Base-by-base conservation (phyloP, 2,113 vertebrate species). In the Alectura lathami region DNA sequence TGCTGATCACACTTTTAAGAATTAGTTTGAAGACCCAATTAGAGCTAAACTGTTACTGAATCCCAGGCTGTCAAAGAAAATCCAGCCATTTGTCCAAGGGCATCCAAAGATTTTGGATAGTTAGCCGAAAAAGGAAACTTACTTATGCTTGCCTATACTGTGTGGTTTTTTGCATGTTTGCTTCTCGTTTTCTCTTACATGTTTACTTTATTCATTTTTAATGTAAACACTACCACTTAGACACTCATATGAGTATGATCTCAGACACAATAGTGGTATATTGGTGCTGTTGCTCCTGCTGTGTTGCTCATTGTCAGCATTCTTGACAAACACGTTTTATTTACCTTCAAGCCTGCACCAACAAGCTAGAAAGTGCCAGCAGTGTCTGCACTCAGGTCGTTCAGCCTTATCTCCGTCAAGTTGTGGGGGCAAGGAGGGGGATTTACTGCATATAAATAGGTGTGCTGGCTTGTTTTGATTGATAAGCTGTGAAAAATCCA, bases 1-100 rank as follows among this genome's bases (percentile, higher is more conserved):
- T 66, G 59, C 50, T 87, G 75, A 45, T 17, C 59, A 88, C 47
- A 67, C 23, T 70, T 86, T 54, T 40, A 80, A 91, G 78, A 94
- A 93, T 77, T 93, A 91, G 87, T 94, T 88, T 91, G 78, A 69
- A 83, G 32, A 13, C 26, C 54, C 10, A 89, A 18, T 91, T 91
- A 91, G 32, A 89, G n/a, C 66, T 70, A 80, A 91, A 69, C 34
- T 85, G 62, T 70, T 79, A 45, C 69, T 70, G 72, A 45, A 36
- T 81, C 34, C 42, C 47, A 88, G 38, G 5, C 47, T 75, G 47
- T 0, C 0, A 63, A 86, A 88, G 27, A 83, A 88, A 74, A 91
- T 38, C 18, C 53, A 79, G 32, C 32, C 12, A 2, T 92, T 94
- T 89, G 70, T 80, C 50, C 36, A n/a, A 27, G 13, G 32, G 5